phyloP scores from a whole-genome alignment of 2,113 vertebrate genomes.

The Hyperopisus bebe region DNA sequence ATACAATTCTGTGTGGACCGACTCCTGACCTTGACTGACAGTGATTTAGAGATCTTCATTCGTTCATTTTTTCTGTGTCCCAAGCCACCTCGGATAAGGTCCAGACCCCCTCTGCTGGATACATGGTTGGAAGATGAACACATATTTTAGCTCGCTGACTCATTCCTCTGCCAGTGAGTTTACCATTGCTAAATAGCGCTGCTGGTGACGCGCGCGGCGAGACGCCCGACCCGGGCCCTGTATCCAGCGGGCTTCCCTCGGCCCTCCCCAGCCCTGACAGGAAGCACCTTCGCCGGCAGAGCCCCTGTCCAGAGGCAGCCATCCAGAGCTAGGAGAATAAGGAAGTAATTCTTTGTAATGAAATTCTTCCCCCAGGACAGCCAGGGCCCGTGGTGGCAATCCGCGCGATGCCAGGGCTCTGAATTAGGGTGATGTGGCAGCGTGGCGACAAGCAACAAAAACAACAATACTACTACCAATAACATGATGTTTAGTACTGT shows the following conservation, averaged over 20 bases:
- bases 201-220: not conserved
- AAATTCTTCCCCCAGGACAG: not conserved
- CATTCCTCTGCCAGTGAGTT: not conserved
- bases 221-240: no score
- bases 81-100: not conserved
- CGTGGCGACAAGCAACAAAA: not conserved
- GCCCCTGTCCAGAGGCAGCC: not conserved
- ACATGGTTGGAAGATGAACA: not conserved
- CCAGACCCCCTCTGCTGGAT: not conserved
- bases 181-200: not conserved
- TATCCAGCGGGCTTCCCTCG: not conserved
- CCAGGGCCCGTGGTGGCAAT: not conserved
- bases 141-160: not conserved
- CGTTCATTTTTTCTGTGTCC: not conserved
- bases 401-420: not conserved
- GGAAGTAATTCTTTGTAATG: constrained; percentile 10
- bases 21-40: not conserved
- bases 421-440: not conserved
- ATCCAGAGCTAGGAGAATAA: not conserved
- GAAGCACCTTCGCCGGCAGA: no score
- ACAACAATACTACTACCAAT: not conserved
- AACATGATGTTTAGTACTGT: not conserved
- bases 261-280: not conserved
- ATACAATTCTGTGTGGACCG: not conserved
- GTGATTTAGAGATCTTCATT: not conserved